Evolutionary conservation across 2,797 vertebrate species (phyloP).

Genomic region (Acanthurus tractus): DNA sequence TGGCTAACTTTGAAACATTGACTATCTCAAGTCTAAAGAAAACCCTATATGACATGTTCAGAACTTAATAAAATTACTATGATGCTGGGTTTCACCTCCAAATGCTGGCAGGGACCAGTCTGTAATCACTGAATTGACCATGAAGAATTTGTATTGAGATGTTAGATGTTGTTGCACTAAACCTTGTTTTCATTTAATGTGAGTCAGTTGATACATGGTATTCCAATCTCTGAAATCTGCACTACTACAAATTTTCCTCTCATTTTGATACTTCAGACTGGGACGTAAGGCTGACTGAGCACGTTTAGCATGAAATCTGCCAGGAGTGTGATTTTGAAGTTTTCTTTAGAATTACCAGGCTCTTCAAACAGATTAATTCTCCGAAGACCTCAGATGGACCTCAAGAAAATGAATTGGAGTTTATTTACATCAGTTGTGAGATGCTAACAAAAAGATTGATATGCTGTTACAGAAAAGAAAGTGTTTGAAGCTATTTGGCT

Average conservation of each 20-base stretch:
- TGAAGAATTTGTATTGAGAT: conserved; percentile 26
- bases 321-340: conserved; percentile 18
- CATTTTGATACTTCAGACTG: conserved; percentile 50
- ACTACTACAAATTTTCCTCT: conserved; percentile 22
- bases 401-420: conserved; percentile 12
- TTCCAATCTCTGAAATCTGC: conserved; percentile 32
- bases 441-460: conserved; percentile 4
- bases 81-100: conserved; percentile 7
- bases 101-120: conserved; percentile 11
- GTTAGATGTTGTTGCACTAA: conserved; percentile 30
- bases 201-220: conserved; percentile 32
- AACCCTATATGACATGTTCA: not conserved
- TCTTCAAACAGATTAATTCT: conserved; percentile 28
- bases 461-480: not conserved
- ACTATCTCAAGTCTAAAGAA: not conserved
- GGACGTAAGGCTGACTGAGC: conserved; percentile 41
- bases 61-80: not conserved
- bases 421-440: conserved; percentile 24
- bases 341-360: conserved; percentile 9
- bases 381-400: conserved; percentile 13
- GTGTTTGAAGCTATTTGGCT: not conserved
- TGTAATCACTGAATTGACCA: conserved; percentile 26
- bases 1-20: not conserved
- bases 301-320: conserved; percentile 32
- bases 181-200: conserved; percentile 31